These are phyloP conservation scores for Cuculus canorus DNA, from an alignment of 2,797 vertebrate species.

Conservation along the genomic window DNA sequence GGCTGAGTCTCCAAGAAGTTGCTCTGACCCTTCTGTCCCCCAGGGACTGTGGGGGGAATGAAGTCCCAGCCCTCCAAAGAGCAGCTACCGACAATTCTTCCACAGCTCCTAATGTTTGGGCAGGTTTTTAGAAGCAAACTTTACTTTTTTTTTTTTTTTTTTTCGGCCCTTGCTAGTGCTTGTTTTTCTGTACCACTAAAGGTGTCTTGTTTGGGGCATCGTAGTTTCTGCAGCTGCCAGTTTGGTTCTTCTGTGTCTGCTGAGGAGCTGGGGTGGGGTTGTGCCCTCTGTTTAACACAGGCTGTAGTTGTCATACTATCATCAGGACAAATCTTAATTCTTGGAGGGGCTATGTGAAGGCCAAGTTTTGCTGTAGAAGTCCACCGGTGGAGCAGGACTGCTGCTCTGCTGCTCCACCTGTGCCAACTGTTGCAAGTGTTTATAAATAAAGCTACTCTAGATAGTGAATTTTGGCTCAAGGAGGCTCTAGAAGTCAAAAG, in stretches of 20 bases:
- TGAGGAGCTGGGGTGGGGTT: background rate
- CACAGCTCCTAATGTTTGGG: background rate
- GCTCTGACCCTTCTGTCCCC: background rate
- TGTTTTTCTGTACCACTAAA: background rate
- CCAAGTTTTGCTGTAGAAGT: background rate
- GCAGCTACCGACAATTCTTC: background rate
- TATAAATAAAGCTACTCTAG: background rate
- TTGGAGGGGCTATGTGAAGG: background rate
- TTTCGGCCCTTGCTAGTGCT: background rate
- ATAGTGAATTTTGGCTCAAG: background rate
- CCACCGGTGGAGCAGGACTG: background rate
- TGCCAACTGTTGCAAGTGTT: background rate
- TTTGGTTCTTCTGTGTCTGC: background rate
- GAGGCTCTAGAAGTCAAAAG: background rate
- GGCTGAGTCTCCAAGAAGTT: background rate
- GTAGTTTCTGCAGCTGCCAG: background rate
- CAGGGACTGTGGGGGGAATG: rapidly evolving
- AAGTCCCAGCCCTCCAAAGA: background rate
- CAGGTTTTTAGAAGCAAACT: background rate
- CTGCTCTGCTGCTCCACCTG: background rate
- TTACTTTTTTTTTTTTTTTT: background rate
- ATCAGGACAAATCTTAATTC: background rate
- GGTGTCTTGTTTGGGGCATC: background rate
- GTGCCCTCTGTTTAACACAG: background rate
- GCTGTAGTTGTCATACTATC: background rate